Base-by-base conservation (phyloP, 1,140 invertebrate species). In the Agrypnia vestita region DNA sequence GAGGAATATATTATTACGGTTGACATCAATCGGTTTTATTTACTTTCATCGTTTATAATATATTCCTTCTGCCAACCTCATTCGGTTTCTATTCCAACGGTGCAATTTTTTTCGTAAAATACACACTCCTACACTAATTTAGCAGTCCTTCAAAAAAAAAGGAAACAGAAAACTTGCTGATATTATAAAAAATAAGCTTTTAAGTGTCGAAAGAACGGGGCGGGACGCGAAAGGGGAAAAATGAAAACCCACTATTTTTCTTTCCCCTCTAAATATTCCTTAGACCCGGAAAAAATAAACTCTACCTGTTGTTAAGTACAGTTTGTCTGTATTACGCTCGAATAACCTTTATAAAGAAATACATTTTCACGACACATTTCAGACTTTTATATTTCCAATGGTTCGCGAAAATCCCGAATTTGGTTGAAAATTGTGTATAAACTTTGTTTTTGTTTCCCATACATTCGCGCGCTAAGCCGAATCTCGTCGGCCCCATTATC, bases 141-240 rank as follows among this genome's bases (percentile, higher is more conserved):
- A 62, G 69, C 49, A 17, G 59, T 47, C 51, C 11, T 35, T 49
- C 11, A 61, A 43, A 62, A 79, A 73, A 21, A 8, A 51, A 7
- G 59, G 25, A 35, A 69, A 64, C 43, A 71, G 76, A 79, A 64
- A 78, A 80, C 61, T 83, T 77, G 76, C 49, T 35, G 47, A 67
- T 76, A 71, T 79, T 74, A 79, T 73, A 53, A 79, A 79, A 79
- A 74, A 61, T 78, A 78, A 59, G 51, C 76, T 78, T 72, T 72
- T 78, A 72, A 78, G 67, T 46, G 76, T 44, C n/a, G 51, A 13
- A 62, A 55, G 47, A 71, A 71, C 13, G 47, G 47, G n/a, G 47
- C 17, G 47, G 46, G 21, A 49, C 9, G 46, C 13, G 46, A 76
- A 76, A 76, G 11, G 47, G 44, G 11, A 76, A 49, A 47, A 64